phyloP scores from a whole-genome alignment of 2,113 vertebrate genomes.

The Cephalopholis sonnerati region DNA sequence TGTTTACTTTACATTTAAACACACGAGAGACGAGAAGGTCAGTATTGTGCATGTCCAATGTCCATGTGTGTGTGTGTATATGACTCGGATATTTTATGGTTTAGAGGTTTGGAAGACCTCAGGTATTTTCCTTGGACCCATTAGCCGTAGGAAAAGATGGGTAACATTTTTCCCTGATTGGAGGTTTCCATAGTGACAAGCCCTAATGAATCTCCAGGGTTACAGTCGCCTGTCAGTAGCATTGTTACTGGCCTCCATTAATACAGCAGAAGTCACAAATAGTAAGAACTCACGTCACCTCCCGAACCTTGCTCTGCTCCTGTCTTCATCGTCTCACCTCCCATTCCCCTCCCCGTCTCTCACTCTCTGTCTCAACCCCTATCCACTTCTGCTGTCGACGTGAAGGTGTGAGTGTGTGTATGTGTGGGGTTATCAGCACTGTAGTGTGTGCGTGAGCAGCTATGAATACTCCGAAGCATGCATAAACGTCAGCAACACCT shows the following conservation, averaged over 20 bases:
- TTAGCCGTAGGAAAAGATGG: slow-evolving; percentile 68
- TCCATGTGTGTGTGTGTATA: neutral
- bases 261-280: slow-evolving; percentile 82
- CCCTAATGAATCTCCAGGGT: slow-evolving; percentile 95
- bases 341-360: slow-evolving; percentile 47
- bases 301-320: slow-evolving; percentile 32
- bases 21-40: slow-evolving; percentile 57
- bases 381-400: slow-evolving; percentile 28
- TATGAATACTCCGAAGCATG: slow-evolving; percentile 74
- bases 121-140: slow-evolving; percentile 75
- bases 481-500: slow-evolving; percentile 78
- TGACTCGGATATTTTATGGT: too few species aligned
- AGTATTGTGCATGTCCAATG: neutral
- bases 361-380: slow-evolving; percentile 49
- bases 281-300: slow-evolving; percentile 61
- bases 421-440: slow-evolving; percentile 44
- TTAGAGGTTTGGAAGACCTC: slow-evolving; percentile 22
- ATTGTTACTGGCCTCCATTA: slow-evolving; percentile 85
- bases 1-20: slow-evolving; percentile 77
- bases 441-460: slow-evolving; percentile 37
- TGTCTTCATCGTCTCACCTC: slow-evolving; percentile 58
- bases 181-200: slow-evolving; percentile 91
- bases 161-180: slow-evolving; percentile 87
- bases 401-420: slow-evolving; percentile 56
- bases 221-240: slow-evolving; percentile 85